These are phyloP conservation scores for Calosoma granatense DNA, from an alignment of 1,140 invertebrate species.

Conservation along the genomic window DNA sequence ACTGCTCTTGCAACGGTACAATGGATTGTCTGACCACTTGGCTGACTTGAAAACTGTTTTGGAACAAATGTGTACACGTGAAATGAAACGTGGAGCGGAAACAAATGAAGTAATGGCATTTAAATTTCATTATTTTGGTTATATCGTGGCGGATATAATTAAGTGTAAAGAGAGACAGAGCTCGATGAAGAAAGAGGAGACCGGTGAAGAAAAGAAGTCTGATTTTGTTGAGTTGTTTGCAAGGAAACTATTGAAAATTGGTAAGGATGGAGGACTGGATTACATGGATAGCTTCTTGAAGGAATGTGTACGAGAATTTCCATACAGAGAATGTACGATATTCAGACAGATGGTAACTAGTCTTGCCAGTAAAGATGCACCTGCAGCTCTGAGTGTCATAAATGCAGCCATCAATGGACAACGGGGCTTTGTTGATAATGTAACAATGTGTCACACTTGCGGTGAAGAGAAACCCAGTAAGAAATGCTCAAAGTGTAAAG, in stretches of 20 bases:
- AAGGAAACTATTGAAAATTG: conserved; percentile 66
- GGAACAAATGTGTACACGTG: conserved; percentile 71
- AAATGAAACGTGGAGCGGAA: conserved; percentile 75
- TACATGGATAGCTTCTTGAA: conserved; percentile 73
- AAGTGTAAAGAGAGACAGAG: conserved; percentile 52
- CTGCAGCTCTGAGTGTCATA: conserved; percentile 63
- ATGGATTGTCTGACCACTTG: conserved; percentile 63
- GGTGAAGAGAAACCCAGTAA: conserved; percentile 79
- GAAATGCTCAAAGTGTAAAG: conserved; percentile 93
- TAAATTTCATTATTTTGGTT: conserved; percentile 81
- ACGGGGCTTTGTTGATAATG: conserved; percentile 59
- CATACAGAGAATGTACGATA: conserved; percentile 73
- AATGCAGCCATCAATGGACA: conserved; percentile 82
- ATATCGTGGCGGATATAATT: conserved; percentile 60
- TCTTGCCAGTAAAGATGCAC: conserved; percentile 56
- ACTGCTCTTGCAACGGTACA: conserved; percentile 62
- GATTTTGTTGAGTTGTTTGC: conserved; percentile 62
- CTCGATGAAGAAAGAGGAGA: conserved; percentile 31
- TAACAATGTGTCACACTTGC: conserved; percentile 74
- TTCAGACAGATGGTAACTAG: conserved; percentile 75
- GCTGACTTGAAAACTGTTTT: conserved; percentile 71
- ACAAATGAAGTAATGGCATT: conserved; percentile 89
- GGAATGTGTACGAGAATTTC: conserved; percentile 78
- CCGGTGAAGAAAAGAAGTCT: conserved; percentile 46
- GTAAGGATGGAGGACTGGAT: conserved; percentile 64